Evolutionary conservation across 2,113 vertebrate genomes (phyloP), one percentile per base, ranked within the genome.

Genomic region (Labrus mixtus): DNA sequence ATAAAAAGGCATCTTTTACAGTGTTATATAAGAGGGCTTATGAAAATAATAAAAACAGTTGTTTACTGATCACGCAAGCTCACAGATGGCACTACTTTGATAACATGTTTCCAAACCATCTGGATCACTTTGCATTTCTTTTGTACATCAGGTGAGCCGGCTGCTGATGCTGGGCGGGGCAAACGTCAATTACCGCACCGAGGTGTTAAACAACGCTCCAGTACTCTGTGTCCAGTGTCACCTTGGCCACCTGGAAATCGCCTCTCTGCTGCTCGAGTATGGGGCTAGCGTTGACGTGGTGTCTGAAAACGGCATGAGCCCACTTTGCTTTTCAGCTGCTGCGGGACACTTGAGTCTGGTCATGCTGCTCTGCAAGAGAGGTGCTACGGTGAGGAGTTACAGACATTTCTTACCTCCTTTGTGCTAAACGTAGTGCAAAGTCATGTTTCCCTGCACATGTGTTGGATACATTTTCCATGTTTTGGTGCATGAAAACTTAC

Each of bases 111-210:
- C 25, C 57, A 66, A 72, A 15, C 57, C 57, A 50, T 15, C 48
- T 76, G 64, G 53, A 19, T 57, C 6, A 69, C 62, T 72, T 33
- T 82, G 20, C 50, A 13, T 48, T 29, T 29, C 11, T 1, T 59
- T 64, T 74, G 23, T 51, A 19, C 54, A 71, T 61, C 88, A 99
- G 98, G 98, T 99, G 90, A 99, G 98, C 88, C 97, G 97, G 22
- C 95, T 99, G 88, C 93, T 99, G 88, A 97, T 99, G 92, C 87
- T 97, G 83, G 97, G 95, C 39, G 98, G 98, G 17, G 97, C 97
- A 15, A 99, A 97, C 4, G 96, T 97, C 68, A 98, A 99, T 92
- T 99, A 99, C 65, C 96, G 96, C 67, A 98, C 98, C 0, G 98
- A 99, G 87, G 98, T 97, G 53, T 90, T 98, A 83, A 98, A 96